These are phyloP conservation scores for Scaptomyza reducta DNA, from an alignment of 2,888 invertebrate genomes.

Conservation along the genomic window DNA sequence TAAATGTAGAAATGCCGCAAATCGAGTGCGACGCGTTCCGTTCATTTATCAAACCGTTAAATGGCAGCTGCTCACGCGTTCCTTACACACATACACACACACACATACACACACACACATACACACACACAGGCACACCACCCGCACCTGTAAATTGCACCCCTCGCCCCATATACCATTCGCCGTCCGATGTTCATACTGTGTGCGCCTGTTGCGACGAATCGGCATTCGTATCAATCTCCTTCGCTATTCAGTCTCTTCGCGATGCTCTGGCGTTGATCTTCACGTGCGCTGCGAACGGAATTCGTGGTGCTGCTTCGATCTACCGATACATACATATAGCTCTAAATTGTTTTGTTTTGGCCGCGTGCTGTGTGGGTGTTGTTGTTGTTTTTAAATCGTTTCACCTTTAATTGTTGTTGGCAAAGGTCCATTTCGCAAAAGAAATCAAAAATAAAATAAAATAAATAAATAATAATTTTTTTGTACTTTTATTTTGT, in stretches of 20 bases:
- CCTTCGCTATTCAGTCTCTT: slow-evolving; percentile 60
- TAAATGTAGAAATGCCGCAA: slow-evolving; percentile 28
- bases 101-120: background rate
- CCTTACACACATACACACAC: slow-evolving; percentile 4
- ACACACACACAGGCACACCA: background rate
- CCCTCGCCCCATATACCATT: too few relatives aligned
- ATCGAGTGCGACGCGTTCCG: slow-evolving; percentile 48
- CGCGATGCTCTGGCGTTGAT: slow-evolving; percentile 77
- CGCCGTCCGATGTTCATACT: too few relatives aligned
- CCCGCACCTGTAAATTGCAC: slow-evolving; percentile 30
- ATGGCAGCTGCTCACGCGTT: slow-evolving; percentile 46
- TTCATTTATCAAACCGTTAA: slow-evolving; percentile 70
- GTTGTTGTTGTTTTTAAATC: background rate
- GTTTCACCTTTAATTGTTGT: background rate
- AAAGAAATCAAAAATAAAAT: too few relatives aligned
- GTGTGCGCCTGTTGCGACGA: slow-evolving; percentile 20
- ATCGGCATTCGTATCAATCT: slow-evolving; percentile 37
- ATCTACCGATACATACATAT: background rate
- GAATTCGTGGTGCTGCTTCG: slow-evolving; percentile 24
- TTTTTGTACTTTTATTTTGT: background rate
- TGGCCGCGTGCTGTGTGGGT: slow-evolving; percentile 43
- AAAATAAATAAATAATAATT: too few relatives aligned
- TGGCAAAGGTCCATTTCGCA: background rate
- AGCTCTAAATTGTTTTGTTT: slow-evolving; percentile 6
- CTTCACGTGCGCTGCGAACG: slow-evolving; percentile 62